A percentile compares a stretch with the other conserved stretches of the same genome.
These are phyloP conservation scores for Platysternon megacephalum DNA, from an alignment of 2,113 vertebrate genomes.

Conservation along the genomic window DNA sequence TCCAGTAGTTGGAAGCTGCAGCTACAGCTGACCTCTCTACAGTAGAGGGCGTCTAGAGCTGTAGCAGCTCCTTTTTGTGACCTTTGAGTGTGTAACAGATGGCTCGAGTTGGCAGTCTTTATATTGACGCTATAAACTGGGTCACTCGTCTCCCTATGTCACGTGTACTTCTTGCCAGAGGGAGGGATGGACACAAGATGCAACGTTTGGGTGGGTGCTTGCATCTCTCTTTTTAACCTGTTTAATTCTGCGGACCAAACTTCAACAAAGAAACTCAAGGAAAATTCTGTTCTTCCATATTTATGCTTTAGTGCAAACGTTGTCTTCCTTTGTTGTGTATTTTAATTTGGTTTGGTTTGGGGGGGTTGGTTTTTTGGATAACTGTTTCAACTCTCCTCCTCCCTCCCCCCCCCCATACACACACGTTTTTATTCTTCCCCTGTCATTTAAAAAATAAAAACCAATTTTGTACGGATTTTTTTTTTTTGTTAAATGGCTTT, in stretches of 20 bases:
- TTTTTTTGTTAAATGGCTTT: constrained; percentile 75
- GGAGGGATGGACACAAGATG: neutral
- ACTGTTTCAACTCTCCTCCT: constrained; percentile 7
- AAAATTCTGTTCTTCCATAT: constrained; percentile 71
- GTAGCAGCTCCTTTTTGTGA: neutral
- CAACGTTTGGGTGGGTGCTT: constrained; percentile 26
- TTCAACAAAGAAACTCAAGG: constrained; percentile 69
- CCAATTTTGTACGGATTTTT: constrained; percentile 76
- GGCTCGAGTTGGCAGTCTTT: neutral
- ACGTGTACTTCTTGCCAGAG: neutral
- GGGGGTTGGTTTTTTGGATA: constrained; percentile 40
- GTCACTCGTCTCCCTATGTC: neutral
- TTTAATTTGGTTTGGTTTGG: constrained; percentile 38
- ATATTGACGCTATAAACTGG: neutral
- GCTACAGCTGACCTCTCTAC: neutral
- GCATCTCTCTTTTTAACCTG: neutral
- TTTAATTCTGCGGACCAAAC: constrained; percentile 63
- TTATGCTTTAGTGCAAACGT: constrained; percentile 69
- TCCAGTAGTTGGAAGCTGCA: neutral
- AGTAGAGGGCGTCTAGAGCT: neutral
- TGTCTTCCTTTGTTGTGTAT: constrained; percentile 15
- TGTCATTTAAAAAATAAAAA: constrained; percentile 63
- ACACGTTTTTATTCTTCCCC: constrained; percentile 10
- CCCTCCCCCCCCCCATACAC: neutral
- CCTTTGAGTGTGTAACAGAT: neutral